Percentiles rank a stretch among this genome's conserved stretches.
Conservation (phyloP, 2,113 vertebrate species). For the Cyanistes caeruleus region DNA sequence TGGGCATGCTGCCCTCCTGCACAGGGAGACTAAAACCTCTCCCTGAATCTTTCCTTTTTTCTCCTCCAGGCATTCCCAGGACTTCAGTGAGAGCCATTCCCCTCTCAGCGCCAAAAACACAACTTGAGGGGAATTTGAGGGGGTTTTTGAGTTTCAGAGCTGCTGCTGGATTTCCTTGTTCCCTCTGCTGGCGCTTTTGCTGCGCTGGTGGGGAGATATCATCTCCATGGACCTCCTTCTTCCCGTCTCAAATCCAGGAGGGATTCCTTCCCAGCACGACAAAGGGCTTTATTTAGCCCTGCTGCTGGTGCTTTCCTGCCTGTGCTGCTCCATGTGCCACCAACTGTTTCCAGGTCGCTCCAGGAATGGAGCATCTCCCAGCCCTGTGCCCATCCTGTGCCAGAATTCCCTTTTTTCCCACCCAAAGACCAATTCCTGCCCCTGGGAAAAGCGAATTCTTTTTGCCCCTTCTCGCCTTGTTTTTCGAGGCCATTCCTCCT, state of each 20-base stretch:
- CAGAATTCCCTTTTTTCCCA: not conserved
- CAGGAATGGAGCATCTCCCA: not conserved
- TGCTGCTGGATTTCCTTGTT: accelerated
- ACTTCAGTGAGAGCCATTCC: accelerated
- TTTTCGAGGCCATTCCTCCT: not conserved
- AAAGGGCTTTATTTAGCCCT: not conserved
- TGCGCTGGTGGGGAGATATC: not conserved
- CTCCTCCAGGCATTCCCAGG: accelerated
- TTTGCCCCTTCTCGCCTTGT: not conserved
- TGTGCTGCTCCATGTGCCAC: accelerated
- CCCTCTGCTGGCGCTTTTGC: accelerated
- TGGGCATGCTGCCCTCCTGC: not conserved
- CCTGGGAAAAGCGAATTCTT: not conserved
- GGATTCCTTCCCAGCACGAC: not conserved
- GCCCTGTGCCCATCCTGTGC: not conserved
- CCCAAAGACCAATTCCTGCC: accelerated
- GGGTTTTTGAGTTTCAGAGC: not conserved
- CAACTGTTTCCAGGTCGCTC: not conserved
- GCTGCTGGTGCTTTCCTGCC: not conserved
- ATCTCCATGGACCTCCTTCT: not conserved
- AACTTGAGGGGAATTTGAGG: accelerated
- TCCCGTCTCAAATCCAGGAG: not conserved
- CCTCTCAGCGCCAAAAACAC: accelerated
- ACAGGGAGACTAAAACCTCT: too few relatives aligned
- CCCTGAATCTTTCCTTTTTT: not conserved